phyloP scores from a whole-genome alignment of 92 coral and sea anemone species.

The Epizoanthus rinbou region DNA sequence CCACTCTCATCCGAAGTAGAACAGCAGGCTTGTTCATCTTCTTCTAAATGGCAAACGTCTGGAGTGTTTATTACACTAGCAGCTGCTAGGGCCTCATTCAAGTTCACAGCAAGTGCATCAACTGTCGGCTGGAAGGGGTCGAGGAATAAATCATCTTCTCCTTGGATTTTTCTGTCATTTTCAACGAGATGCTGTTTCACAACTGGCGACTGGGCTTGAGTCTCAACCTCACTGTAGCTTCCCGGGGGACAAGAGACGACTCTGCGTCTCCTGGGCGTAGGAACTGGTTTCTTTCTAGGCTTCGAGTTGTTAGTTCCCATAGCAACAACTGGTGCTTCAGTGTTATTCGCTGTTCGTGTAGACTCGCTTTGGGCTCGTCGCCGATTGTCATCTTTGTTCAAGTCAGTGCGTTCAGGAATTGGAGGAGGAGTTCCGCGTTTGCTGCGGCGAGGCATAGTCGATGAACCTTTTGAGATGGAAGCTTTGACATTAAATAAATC shows the following conservation, averaged over 20 bases:
- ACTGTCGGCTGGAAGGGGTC: not conserved
- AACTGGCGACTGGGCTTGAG: not conserved
- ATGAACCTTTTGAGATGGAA: not conserved
- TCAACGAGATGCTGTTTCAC: not conserved
- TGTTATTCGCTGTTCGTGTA: not conserved
- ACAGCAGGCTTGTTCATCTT: not conserved
- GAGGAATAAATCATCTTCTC: not conserved
- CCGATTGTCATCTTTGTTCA: not conserved
- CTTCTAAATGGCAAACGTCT: not conserved
- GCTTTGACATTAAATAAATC: not conserved
- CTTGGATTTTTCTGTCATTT: not conserved
- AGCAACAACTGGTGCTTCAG: not conserved
- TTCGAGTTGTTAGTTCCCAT: not conserved
- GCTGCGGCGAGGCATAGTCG: not conserved
- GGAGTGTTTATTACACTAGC: not conserved
- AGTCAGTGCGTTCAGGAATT: slow-evolving; percentile 14
- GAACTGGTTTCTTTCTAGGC: slow-evolving; percentile 20
- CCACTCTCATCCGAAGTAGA: not conserved
- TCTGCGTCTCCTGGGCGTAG: slow-evolving; percentile 7
- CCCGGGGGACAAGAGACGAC: not conserved
- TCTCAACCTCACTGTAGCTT: not conserved
- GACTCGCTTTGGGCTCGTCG: not conserved
- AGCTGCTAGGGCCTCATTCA: not conserved
- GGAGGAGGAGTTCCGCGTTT: not conserved
- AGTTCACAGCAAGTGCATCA: not conserved